Percentiles rank a stretch among this genome's conserved stretches.
Evolutionary conservation across 2,113 vertebrate genomes (phyloP).

Genomic region (Cryptoleucopteryx plumbea): DNA sequence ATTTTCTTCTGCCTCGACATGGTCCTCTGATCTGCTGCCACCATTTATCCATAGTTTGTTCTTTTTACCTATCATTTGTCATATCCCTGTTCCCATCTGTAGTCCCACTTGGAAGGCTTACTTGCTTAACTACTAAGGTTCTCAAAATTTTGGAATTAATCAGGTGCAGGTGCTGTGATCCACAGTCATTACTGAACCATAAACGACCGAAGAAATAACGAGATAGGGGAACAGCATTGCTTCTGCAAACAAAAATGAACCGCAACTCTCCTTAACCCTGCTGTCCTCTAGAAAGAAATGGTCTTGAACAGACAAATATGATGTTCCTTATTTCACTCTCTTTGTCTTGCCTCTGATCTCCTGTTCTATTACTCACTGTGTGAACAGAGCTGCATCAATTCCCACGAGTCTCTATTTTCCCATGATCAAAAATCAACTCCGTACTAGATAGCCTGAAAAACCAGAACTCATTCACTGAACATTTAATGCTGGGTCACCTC

Average conservation of each 20-base stretch:
- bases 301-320: neutral
- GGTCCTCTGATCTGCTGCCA: neutral
- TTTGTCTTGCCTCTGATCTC: neutral
- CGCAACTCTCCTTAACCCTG: neutral
- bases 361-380: neutral
- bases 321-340: neutral
- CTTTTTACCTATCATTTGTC: neutral
- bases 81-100: neutral
- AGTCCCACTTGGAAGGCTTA: neutral
- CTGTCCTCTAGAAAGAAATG: neutral
- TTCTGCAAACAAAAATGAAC: neutral
- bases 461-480: neutral
- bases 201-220: neutral
- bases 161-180: neutral
- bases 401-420: neutral
- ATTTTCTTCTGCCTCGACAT: neutral
- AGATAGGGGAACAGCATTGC: neutral
- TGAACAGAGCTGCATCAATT: neutral
- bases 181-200: neutral
- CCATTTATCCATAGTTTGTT: neutral
- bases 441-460: neutral
- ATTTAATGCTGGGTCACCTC: neutral
- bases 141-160: neutral
- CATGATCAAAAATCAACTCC: neutral
- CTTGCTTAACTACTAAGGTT: neutral